These are phyloP conservation scores for Trachymyrmex cornetzi DNA, from an alignment of 1,140 invertebrate genomes.

Conservation along the genomic window DNA sequence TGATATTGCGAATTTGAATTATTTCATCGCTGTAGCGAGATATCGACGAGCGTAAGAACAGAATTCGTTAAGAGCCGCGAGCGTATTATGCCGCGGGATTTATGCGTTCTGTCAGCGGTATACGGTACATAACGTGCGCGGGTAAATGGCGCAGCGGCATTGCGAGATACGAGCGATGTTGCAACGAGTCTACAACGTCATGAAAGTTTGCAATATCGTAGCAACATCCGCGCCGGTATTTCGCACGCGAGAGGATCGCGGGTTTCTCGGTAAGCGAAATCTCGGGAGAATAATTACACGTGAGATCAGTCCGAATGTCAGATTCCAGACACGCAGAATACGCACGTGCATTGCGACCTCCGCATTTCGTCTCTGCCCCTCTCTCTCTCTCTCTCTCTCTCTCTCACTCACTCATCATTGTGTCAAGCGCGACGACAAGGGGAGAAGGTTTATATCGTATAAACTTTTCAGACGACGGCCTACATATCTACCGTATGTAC, in stretches of 20 bases:
- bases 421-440: constrained; percentile 49
- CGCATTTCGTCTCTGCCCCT: background rate
- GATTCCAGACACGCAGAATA: constrained; percentile 14
- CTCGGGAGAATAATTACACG: constrained; percentile 61
- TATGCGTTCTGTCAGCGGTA: constrained; percentile 53
- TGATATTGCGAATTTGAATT: constrained; percentile 15
- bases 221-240: constrained; percentile 36
- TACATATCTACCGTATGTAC: constrained; percentile 71
- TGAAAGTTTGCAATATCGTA: constrained; percentile 51
- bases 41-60: constrained; percentile 38
- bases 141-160: constrained; percentile 40
- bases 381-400: background rate
- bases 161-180: constrained; percentile 49
- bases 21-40: constrained; percentile 20
- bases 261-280: constrained; percentile 20
- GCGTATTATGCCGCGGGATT: constrained; percentile 44
- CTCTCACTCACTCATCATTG: constrained; percentile 20
- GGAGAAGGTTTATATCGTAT: constrained; percentile 73
- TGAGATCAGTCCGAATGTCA: constrained; percentile 50
- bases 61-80: constrained; percentile 53
- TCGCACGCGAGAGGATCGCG: constrained; percentile 9
- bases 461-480: constrained; percentile 79
- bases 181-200: constrained; percentile 44
- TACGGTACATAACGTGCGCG: constrained; percentile 34
- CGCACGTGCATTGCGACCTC: background rate